These are phyloP conservation scores for Cavia aperea DNA, from an alignment of 2,113 vertebrate species.

Conservation along the genomic window DNA sequence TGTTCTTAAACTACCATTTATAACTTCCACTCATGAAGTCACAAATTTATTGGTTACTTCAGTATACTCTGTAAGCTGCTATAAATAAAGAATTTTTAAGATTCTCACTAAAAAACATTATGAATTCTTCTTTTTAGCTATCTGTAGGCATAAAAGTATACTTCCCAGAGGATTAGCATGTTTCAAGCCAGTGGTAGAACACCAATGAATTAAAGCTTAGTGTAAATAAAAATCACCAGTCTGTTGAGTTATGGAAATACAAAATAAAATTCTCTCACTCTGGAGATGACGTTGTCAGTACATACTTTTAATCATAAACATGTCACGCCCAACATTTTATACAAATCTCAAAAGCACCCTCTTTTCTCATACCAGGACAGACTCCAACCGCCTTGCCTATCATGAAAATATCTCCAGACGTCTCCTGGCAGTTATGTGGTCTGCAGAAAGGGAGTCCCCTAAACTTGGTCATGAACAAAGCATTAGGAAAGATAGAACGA, in stretches of 20 bases:
- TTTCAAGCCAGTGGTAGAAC: neutral
- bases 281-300: neutral
- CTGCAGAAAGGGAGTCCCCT: neutral
- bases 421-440: neutral
- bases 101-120: slow-evolving; percentile 30
- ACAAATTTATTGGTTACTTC: neutral
- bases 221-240: slow-evolving; percentile 21
- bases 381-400: neutral
- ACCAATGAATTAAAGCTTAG: slow-evolving; percentile 37
- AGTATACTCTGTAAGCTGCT: neutral
- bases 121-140: neutral
- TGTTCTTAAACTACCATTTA: neutral
- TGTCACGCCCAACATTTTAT: neutral
- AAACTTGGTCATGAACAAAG: neutral
- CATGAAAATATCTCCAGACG: neutral
- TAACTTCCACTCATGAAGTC: neutral
- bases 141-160: neutral
- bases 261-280: slow-evolving; percentile 30
- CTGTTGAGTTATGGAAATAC: slow-evolving; percentile 34
- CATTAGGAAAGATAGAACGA: neutral
- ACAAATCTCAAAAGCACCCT: neutral
- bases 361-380: neutral
- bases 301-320: slow-evolving; percentile 31
- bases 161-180: slow-evolving; percentile 20
- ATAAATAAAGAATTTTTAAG: neutral